phyloP scores from a whole-genome alignment of 2,888 invertebrate genomes.

The Tyria jacobaeae region DNA sequence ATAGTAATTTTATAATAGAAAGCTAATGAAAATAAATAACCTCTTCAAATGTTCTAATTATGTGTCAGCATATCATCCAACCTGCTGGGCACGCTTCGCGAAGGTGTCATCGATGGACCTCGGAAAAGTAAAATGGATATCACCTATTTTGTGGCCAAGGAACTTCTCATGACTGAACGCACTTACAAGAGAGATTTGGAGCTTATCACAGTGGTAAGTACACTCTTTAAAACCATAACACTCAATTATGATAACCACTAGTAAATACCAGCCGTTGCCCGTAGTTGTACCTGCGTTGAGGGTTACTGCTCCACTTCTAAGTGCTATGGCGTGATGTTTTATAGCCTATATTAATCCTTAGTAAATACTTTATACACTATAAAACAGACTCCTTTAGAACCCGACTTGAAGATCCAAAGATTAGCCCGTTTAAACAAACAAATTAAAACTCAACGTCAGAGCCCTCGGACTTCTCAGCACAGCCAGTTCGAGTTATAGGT shows the following conservation, averaged over 20 bases:
- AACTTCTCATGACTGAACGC: slow-evolving; percentile 97
- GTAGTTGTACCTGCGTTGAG: background rate
- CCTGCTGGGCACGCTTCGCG: slow-evolving; percentile 60
- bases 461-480: too few relatives aligned
- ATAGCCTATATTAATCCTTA: too few relatives aligned
- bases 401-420: too few relatives aligned
- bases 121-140: slow-evolving; percentile 68
- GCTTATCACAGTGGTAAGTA: slow-evolving; percentile 93
- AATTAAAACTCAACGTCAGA: too few relatives aligned
- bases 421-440: too few relatives aligned
- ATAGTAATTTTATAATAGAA: too few relatives aligned
- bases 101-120: slow-evolving; percentile 57
- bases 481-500: too few relatives aligned
- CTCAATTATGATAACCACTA: background rate
- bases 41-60: background rate
- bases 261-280: background rate
- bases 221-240: background rate
- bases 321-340: too few relatives aligned
- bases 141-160: slow-evolving; percentile 94
- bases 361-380: too few relatives aligned
- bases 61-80: slow-evolving; percentile 70
- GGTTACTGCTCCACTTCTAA: too few relatives aligned
- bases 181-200: slow-evolving; percentile 98
- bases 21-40: too few relatives aligned
- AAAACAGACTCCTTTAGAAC: too few relatives aligned